These are phyloP conservation scores for Syrrhaptes paradoxus DNA, from an alignment of 2,113 vertebrate genomes.

Conservation along the genomic window DNA sequence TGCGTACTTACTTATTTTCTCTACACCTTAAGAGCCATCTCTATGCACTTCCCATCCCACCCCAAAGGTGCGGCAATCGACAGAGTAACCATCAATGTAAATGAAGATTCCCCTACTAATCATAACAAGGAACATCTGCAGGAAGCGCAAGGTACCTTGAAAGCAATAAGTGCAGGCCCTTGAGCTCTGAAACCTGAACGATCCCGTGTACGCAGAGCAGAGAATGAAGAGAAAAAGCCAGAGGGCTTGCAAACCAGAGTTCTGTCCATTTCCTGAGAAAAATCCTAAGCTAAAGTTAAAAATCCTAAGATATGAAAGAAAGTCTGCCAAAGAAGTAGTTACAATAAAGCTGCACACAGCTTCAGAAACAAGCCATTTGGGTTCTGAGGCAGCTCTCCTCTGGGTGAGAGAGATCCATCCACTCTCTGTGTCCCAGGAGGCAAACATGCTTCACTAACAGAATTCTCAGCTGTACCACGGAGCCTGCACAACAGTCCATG, in stretches of 20 bases:
- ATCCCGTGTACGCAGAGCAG: background rate
- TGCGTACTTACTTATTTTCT: background rate
- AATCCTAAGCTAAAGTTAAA: background rate
- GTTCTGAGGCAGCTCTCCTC: background rate
- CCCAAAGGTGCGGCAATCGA: background rate
- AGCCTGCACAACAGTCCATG: background rate
- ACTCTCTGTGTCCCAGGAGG: background rate
- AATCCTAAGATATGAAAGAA: background rate
- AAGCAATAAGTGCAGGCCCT: background rate
- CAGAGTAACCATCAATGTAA: background rate
- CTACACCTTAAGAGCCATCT: background rate
- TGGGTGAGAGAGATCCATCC: background rate
- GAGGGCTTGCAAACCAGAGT: background rate
- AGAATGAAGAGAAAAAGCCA: background rate
- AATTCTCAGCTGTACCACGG: background rate
- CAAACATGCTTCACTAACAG: background rate
- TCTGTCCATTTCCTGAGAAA: background rate
- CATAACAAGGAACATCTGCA: background rate
- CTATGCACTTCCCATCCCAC: background rate
- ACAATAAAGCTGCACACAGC: background rate
- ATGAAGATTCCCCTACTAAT: background rate
- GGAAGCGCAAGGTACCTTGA: background rate
- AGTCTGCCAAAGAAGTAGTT: background rate
- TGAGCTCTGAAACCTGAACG: background rate
- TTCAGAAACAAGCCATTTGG: background rate